Base-by-base conservation (phyloP, 2,888 invertebrate species). In the Argynnis bischoffii region DNA sequence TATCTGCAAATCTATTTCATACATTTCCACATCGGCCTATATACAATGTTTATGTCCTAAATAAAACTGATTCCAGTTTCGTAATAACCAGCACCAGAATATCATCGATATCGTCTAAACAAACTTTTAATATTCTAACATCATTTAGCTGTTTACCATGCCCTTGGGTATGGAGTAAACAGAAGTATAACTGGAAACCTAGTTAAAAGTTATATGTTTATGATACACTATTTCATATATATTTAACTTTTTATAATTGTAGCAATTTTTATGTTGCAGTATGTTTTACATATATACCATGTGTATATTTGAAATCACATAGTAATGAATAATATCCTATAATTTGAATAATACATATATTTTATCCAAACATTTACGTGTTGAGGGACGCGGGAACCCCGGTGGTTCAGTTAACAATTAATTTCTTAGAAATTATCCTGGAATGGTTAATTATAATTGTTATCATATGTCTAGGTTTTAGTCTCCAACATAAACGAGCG, bases 1-100 rank as follows among this genome's bases (percentile, higher is more conserved):
- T 65, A 69, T 67, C 70, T 65, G 63, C 66, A 60, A 67, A 67
- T 69, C 68, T 55, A 55, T 66, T 69, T 54, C 18, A 56, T 50
- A 50, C 31, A 60, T 55, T 64, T 35, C 65, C 41, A 55, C 60
- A 51, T 18, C 67, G 71, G 80, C 89, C 90, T 80, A 88, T 75
- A 86, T 89, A 77, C 69, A 72, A 63, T 87, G 88, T 88, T 88
- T 88, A 88, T 80, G 81, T 85, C 77, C 82, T 78, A 82, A 81
- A 86, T 85, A 84, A 76, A 80, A 71, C 72, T 72, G 77, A 80
- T 85, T 84, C 83, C 83, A 80, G 70, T 78, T 78, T 75, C 78
- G 76, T 75, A 78, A 77, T 72, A 63, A 64, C 71, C 70, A 64
- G 64, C 41, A 65, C 71, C 64, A 65, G 70, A 64, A 66, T 70